Percentiles rank a stretch among this genome's conserved stretches.
These are phyloP conservation scores for Porites divaricata DNA, from an alignment of 92 coral and sea anemone genomes.

Conservation along the genomic window DNA sequence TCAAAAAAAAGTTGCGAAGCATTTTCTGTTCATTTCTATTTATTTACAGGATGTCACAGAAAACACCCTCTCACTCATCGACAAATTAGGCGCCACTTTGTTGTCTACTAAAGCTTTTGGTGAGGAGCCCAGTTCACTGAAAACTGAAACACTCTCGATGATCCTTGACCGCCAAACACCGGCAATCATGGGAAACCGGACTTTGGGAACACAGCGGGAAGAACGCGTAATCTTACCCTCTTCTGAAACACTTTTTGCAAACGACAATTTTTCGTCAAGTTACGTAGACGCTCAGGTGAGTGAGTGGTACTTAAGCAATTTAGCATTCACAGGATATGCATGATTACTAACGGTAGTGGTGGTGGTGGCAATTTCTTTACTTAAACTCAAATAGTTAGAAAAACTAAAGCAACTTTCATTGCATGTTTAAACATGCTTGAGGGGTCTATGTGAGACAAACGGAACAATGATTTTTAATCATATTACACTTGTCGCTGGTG, in stretches of 20 bases:
- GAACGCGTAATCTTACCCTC: slow-evolving; percentile 75
- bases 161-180: slow-evolving; percentile 79
- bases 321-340: no score
- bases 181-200: slow-evolving; percentile 63
- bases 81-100: slow-evolving; percentile 59
- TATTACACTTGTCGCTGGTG: no score
- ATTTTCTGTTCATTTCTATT: neutral
- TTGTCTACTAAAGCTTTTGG: slow-evolving; percentile 76
- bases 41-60: slow-evolving; percentile 9
- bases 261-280: slow-evolving; percentile 27
- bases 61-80: slow-evolving; percentile 69
- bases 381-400: no score
- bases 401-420: no score
- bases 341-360: no score
- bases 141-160: slow-evolving; percentile 52
- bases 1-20: neutral
- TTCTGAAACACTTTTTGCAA: slow-evolving; percentile 46
- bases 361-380: no score
- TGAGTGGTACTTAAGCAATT: neutral
- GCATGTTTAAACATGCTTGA: no score
- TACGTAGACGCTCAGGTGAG: slow-evolving; percentile 82
- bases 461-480: no score
- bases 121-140: slow-evolving; percentile 72
- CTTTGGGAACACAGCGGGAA: slow-evolving; percentile 49
- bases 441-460: no score